Conservation (phyloP, 1,140 invertebrate species). For the Drosophila tristis region DNA sequence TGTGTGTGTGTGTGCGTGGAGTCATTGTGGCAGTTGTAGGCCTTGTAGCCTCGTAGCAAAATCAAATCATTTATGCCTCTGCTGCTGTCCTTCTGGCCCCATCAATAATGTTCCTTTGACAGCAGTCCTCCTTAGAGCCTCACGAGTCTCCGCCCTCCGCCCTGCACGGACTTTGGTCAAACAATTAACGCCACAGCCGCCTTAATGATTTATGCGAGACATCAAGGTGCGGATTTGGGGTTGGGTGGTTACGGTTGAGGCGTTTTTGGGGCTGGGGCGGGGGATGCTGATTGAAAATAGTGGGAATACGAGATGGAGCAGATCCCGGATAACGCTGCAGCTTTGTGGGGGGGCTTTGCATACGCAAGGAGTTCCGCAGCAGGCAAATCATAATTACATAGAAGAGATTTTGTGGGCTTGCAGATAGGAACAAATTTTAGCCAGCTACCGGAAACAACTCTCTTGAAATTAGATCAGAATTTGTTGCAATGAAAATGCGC, state of each 20-base stretch:
- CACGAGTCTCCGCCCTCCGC: background rate
- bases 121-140: conserved; percentile 35
- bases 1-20: conserved; percentile 4
- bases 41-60: conserved; percentile 34
- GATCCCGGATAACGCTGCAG: too few relatives aligned
- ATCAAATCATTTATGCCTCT: conserved; percentile 79
- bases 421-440: too few relatives aligned
- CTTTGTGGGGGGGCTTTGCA: too few relatives aligned
- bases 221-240: conserved; percentile 24
- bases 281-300: background rate
- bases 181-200: conserved; percentile 72
- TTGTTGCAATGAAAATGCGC: too few relatives aligned
- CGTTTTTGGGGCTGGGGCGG: conserved; percentile 21
- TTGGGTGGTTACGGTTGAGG: background rate
- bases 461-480: too few relatives aligned
- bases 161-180: conserved; percentile 54
- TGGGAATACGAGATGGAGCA: too few relatives aligned
- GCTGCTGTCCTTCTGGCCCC: conserved; percentile 39
- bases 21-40: conserved; percentile 6
- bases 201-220: conserved; percentile 73
- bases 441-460: too few relatives aligned
- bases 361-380: too few relatives aligned
- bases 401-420: too few relatives aligned
- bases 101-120: conserved; percentile 77
- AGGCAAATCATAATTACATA: too few relatives aligned